A percentile compares a stretch with the other conserved stretches of the same genome.
These are phyloP conservation scores for Adelges cooleyi DNA, from an alignment of 1,140 invertebrate genomes.

Conservation along the genomic window DNA sequence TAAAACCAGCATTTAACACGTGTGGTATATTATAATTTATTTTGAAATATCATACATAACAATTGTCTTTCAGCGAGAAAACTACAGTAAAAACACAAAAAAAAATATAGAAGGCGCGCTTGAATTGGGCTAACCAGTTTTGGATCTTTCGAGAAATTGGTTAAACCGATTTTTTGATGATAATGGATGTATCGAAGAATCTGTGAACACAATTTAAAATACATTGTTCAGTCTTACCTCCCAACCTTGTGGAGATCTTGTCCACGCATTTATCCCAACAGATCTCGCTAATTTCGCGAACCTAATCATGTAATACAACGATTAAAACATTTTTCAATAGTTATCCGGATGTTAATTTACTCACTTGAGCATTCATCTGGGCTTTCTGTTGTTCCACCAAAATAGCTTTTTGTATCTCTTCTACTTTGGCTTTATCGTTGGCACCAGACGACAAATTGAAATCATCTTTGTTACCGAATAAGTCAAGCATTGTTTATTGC, in stretches of 20 bases:
- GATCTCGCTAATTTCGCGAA: constrained; percentile 79
- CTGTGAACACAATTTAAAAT: constrained; percentile 84
- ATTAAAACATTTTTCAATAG: neutral
- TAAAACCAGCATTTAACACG: too few species aligned
- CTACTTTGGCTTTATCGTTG: constrained; percentile 38
- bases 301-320: constrained; percentile 45
- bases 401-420: constrained; percentile 70
- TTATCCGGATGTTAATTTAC: neutral
- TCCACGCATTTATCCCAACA: constrained; percentile 94
- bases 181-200: constrained; percentile 80
- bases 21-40: too few species aligned
- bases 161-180: constrained; percentile 76
- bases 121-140: constrained; percentile 11
- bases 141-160: constrained; percentile 53
- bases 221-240: constrained; percentile 77
- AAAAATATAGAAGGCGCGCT: neutral
- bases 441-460: neutral
- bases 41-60: too few species aligned
- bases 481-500: constrained; percentile 19
- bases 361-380: constrained; percentile 66
- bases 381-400: constrained; percentile 79
- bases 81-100: too few species aligned
- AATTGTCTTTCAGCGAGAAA: too few species aligned
- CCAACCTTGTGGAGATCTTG: constrained; percentile 72
- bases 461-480: neutral